phyloP scores from a whole-genome alignment of 92 coral and sea anemone genomes.

The Scolanthus callimorphus region DNA sequence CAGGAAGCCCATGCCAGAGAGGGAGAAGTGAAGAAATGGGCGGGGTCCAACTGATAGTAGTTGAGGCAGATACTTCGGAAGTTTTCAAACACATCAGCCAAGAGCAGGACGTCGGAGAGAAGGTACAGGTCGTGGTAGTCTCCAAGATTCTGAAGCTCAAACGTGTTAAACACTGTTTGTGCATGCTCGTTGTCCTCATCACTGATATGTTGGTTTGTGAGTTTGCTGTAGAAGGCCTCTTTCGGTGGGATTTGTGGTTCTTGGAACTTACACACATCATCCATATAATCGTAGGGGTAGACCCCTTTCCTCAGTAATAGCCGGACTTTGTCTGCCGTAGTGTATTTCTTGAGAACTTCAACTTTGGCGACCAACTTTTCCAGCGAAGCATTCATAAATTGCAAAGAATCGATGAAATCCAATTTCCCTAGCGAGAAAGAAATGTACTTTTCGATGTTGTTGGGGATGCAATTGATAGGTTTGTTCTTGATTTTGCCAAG shows the following conservation, averaged over 20 bases:
- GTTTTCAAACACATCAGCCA: conserved; percentile 33
- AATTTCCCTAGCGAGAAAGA: conserved; percentile 41
- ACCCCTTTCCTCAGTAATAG: conserved; percentile 14
- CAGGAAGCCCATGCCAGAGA: conserved; percentile 41
- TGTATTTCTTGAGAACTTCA: conserved; percentile 1
- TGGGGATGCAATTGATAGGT: conserved; percentile 42
- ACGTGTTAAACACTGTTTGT: conserved; percentile 10
- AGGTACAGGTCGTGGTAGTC: conserved; percentile 26
- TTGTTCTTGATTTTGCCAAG: conserved; percentile 26
- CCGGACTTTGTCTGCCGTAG: background rate
- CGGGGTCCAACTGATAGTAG: conserved; percentile 45
- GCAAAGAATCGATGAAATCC: conserved; percentile 32
- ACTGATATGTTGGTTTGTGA: conserved; percentile 13
- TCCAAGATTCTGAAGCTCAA: conserved; percentile 14
- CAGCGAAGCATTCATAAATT: conserved; percentile 30
- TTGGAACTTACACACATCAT: conserved; percentile 10
- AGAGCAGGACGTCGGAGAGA: conserved; percentile 13
- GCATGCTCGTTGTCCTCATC: conserved; percentile 35
- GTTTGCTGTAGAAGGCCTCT: conserved; percentile 22
- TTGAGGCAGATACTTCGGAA: conserved; percentile 40
- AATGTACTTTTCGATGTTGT: conserved; percentile 56
- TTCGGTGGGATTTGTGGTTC: conserved; percentile 16
- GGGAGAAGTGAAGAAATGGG: conserved; percentile 31
- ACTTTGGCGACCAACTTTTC: conserved; percentile 12
- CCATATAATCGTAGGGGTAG: conserved; percentile 15